phyloP scores from a whole-genome alignment of 2,113 vertebrate species.

The Galeopterus variegatus region DNA sequence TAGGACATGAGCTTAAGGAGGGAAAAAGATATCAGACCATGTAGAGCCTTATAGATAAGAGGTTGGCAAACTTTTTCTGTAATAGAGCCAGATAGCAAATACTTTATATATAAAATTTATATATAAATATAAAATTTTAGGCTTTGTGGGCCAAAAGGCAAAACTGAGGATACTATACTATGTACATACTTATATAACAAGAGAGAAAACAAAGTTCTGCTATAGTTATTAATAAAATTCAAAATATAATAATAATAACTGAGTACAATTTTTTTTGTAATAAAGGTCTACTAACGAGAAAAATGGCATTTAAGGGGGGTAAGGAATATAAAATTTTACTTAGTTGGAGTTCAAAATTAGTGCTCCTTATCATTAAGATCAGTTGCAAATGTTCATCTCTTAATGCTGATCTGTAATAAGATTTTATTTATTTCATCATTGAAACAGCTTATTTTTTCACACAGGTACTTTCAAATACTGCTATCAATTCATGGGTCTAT shows the following conservation, averaged over 20 bases:
- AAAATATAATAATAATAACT: neutral
- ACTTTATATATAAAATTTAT: neutral
- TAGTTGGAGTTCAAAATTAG: conserved; percentile 24
- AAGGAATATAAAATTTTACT: neutral
- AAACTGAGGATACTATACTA: neutral
- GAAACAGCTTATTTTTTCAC: neutral
- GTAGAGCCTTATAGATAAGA: neutral
- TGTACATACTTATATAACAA: neutral
- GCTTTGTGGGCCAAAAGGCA: neutral
- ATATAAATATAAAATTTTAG: neutral
- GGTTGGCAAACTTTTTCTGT: neutral
- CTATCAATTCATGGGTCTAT: neutral
- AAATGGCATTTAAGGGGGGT: neutral
- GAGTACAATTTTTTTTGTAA: neutral
- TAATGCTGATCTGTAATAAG: neutral
- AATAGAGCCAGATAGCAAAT: neutral
- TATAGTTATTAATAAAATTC: neutral
- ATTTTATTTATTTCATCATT: neutral
- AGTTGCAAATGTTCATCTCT: neutral
- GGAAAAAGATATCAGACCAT: neutral
- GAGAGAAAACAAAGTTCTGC: neutral
- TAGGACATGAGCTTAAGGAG: neutral
- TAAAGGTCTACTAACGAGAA: neutral
- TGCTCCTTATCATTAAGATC: neutral
- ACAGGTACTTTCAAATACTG: neutral